Evolutionary conservation across 2,113 vertebrate genomes (phyloP).

Genomic region (Oenanthe oenanthe): DNA sequence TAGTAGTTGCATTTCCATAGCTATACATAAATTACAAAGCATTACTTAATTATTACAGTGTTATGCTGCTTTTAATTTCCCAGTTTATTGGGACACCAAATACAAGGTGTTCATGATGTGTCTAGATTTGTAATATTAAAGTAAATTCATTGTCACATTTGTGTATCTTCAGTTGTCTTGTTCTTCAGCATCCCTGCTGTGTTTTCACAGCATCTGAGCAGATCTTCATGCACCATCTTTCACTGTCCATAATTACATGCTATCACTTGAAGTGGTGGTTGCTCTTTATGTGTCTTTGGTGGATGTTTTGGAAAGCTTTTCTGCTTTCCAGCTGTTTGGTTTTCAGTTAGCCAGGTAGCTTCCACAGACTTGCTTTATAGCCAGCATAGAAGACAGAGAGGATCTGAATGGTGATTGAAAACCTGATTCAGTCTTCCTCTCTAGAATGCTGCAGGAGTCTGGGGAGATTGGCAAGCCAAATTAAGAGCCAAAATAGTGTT

Average conservation of each 20-base stretch:
- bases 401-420: not conserved
- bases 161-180: not conserved
- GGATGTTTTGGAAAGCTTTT: not conserved
- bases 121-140: not conserved
- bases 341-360: not conserved
- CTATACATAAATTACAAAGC: not conserved
- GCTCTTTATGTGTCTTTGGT: not conserved
- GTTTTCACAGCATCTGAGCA: not conserved
- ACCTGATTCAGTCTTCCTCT: not conserved
- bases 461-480: not conserved
- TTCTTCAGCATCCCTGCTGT: not conserved
- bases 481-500: not conserved
- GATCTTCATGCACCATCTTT: not conserved
- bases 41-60: not conserved
- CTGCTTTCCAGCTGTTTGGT: not conserved
- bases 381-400: not conserved
- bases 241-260: not conserved
- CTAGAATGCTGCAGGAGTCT: not conserved
- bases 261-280: not conserved
- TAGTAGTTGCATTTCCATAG: not conserved
- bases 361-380: not conserved
- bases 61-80: not conserved
- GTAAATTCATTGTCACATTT: not conserved
- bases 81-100: not conserved
- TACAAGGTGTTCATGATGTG: not conserved